phyloP scores from a whole-genome alignment of 2,888 invertebrate genomes.

The Acleris laterana region DNA sequence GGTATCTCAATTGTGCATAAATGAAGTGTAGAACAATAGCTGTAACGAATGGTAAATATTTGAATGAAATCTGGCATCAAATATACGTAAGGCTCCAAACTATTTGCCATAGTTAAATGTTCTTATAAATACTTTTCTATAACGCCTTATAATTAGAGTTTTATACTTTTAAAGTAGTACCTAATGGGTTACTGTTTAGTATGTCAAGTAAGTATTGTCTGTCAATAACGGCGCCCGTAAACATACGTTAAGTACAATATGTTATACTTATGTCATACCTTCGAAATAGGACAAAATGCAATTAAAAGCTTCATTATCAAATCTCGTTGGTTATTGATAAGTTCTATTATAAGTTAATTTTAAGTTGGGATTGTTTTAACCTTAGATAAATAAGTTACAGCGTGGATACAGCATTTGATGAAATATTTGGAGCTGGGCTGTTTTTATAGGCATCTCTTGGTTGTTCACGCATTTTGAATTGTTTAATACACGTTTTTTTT shows the following conservation, averaged over 20 bases:
- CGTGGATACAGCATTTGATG: conserved; percentile 16
- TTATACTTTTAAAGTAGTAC: too few relatives aligned
- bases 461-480: background rate
- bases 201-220: conserved; percentile 21
- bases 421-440: background rate
- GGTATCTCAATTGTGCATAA: background rate
- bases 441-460: background rate
- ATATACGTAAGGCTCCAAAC: too few relatives aligned
- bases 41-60: too few relatives aligned
- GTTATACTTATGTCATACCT: conserved; percentile 38
- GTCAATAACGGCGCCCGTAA: conserved; percentile 27
- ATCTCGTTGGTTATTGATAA: conserved; percentile 67
- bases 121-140: too few relatives aligned
- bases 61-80: too few relatives aligned
- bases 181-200: conserved; percentile 11
- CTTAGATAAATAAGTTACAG: conserved; percentile 18
- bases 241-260: conserved; percentile 70
- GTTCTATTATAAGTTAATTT: conserved; percentile 40
- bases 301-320: conserved; percentile 60
- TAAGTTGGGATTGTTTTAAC: conserved; percentile 49
- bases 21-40: too few relatives aligned
- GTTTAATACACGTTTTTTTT: background rate
- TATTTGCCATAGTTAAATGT: too few relatives aligned
- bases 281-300: conserved; percentile 57
- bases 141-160: too few relatives aligned